Percentiles rank a stretch among this genome's conserved stretches.
phyloP scores from a whole-genome alignment of 2,888 invertebrate species.

The Holacanthella duospinosa region DNA sequence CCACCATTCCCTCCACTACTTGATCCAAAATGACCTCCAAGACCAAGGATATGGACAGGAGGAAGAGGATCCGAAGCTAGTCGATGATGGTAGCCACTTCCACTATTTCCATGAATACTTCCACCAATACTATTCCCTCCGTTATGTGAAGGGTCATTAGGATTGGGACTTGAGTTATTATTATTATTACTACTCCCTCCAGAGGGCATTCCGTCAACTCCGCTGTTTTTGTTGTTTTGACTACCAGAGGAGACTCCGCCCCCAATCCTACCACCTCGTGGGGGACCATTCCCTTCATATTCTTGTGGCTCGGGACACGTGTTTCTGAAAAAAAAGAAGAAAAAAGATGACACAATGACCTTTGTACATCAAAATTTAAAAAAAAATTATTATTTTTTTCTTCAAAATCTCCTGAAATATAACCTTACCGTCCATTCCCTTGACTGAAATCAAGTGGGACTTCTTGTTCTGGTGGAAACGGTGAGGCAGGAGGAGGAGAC shows the following conservation, averaged over 20 bases:
- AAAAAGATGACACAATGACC: not conserved
- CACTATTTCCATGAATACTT: slow-evolving; percentile 24
- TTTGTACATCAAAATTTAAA: not conserved
- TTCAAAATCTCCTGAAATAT: not conserved
- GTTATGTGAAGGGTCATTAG: slow-evolving; percentile 26
- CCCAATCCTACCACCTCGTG: slow-evolving; percentile 36
- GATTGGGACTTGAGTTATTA: slow-evolving; percentile 55
- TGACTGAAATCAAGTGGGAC: slow-evolving; percentile 38
- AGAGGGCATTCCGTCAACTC: slow-evolving; percentile 29
- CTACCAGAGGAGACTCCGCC: slow-evolving; percentile 33
- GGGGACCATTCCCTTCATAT: slow-evolving; percentile 38
- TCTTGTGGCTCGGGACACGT: slow-evolving; percentile 33
- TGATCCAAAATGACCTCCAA: slow-evolving; percentile 47
- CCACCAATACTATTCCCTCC: slow-evolving; percentile 41
- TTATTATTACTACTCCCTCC: slow-evolving; percentile 50
- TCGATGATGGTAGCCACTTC: slow-evolving; percentile 30
- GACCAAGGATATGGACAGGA: slow-evolving; percentile 45
- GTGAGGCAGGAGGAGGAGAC: slow-evolving; percentile 38
- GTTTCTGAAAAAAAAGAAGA: slow-evolving; percentile 12
- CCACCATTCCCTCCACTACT: slow-evolving; percentile 48
- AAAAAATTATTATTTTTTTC: not conserved
- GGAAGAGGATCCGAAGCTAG: slow-evolving; percentile 36
- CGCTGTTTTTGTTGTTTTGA: slow-evolving; percentile 26
- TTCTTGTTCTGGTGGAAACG: slow-evolving; percentile 43
- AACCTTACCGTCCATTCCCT: slow-evolving; percentile 28